Conservation (phyloP, 2,888 invertebrate genomes). For the Plusia festucae region DNA sequence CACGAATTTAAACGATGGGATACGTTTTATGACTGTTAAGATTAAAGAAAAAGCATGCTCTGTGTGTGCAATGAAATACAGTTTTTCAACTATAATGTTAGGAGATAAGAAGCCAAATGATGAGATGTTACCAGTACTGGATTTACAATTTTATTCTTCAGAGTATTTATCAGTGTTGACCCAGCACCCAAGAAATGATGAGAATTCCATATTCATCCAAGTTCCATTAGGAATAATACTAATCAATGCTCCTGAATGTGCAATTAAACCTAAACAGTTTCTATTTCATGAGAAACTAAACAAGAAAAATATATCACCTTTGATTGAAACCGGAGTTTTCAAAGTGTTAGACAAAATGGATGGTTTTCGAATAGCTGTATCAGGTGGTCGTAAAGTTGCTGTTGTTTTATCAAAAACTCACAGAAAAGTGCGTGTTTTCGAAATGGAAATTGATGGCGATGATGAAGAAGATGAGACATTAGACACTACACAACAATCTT, state of each 20-base stretch:
- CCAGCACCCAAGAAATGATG: constrained; percentile 84
- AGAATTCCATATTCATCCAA: constrained; percentile 85
- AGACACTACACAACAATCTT: constrained; percentile 82
- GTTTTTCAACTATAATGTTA: constrained; percentile 83
- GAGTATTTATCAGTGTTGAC: constrained; percentile 93
- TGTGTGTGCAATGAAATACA: constrained; percentile 87
- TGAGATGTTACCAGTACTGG: constrained; percentile 87
- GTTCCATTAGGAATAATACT: constrained; percentile 83
- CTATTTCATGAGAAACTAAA: constrained; percentile 82
- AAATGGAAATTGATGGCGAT: constrained; percentile 98
- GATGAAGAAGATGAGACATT: constrained; percentile 94
- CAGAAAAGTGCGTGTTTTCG: constrained; percentile 95
- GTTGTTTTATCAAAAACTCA: constrained; percentile 94
- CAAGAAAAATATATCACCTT: constrained; percentile 87
- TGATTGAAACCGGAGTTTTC: constrained; percentile 86
- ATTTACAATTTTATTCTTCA: constrained; percentile 93
- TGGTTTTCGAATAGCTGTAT: constrained; percentile 93
- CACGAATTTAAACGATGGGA: constrained; percentile 75
- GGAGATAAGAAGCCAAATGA: constrained; percentile 70
- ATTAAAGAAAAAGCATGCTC: constrained; percentile 78
- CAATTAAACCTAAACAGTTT: constrained; percentile 78
- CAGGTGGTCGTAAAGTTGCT: constrained; percentile 95
- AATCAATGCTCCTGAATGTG: constrained; percentile 80
- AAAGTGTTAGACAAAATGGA: constrained; percentile 91
- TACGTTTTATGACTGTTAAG: constrained; percentile 87